phyloP scores from a whole-genome alignment of 2,888 invertebrate species.

The Masnerella sp. region DNA sequence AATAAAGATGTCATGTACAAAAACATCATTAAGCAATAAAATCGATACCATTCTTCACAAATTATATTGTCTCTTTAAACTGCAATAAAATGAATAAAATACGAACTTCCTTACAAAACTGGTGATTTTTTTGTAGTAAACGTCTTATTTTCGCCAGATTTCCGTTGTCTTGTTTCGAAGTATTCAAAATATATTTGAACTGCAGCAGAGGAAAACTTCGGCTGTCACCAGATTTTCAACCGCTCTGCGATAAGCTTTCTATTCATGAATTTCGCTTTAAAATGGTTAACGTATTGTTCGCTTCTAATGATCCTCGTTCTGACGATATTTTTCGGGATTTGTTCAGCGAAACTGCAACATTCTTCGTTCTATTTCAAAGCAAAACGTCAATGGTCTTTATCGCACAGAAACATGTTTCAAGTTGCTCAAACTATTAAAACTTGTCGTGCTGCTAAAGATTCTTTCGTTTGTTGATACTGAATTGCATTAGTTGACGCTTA shows the following conservation, averaged over 20 bases:
- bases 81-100: too few relatives aligned
- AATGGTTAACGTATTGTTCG: constrained; percentile 32
- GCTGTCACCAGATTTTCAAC: constrained; percentile 4
- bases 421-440: not conserved
- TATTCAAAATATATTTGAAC: too few relatives aligned
- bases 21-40: too few relatives aligned
- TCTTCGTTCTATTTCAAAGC: not conserved
- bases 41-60: too few relatives aligned
- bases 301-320: constrained; percentile 18
- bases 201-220: too few relatives aligned
- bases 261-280: constrained; percentile 25
- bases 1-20: too few relatives aligned
- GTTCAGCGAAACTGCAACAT: not conserved
- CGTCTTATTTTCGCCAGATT: constrained; percentile 4
- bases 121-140: too few relatives aligned
- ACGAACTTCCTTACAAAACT: too few relatives aligned
- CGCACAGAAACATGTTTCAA: not conserved
- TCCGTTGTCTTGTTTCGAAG: too few relatives aligned
- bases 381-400: not conserved
- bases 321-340: constrained; percentile 14
- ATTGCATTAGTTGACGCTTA: not conserved
- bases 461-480: not conserved
- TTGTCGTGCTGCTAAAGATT: not conserved
- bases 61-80: too few relatives aligned
- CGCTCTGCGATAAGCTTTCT: constrained; percentile 25